These are phyloP conservation scores for Morelia viridis DNA, from an alignment of 2,797 vertebrate species.

Conservation along the genomic window DNA sequence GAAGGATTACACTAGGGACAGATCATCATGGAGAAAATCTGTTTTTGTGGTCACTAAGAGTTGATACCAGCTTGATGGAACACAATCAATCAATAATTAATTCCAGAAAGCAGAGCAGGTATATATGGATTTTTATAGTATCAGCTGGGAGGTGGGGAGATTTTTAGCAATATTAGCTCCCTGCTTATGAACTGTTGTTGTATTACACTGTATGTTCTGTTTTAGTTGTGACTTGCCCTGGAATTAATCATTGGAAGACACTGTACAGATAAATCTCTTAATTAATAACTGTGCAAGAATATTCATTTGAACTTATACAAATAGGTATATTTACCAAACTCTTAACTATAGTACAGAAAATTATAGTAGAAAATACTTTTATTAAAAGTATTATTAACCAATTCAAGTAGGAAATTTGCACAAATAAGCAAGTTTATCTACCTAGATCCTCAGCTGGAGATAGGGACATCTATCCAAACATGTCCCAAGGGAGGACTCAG, in stretches of 20 bases:
- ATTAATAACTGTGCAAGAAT: neutral
- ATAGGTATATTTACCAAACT: neutral
- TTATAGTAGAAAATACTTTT: neutral
- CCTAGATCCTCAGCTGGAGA: neutral
- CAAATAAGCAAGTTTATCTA: neutral
- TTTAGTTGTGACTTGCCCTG: neutral
- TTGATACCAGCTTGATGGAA: neutral
- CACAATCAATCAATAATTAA: neutral
- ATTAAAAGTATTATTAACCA: neutral
- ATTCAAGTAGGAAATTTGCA: neutral
- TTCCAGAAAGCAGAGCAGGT: neutral
- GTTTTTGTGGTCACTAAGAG: neutral
- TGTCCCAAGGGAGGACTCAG: neutral
- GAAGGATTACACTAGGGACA: neutral
- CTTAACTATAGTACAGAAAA: neutral
- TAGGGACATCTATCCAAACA: too few species aligned
- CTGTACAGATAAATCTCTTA: neutral
- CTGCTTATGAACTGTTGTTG: neutral
- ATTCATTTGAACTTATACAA: neutral
- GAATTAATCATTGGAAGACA: neutral
- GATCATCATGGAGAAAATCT: neutral
- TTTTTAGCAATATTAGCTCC: neutral
- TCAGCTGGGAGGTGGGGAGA: neutral
- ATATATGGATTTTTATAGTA: neutral
- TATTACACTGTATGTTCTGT: neutral